phyloP scores from a whole-genome alignment of 1,140 invertebrate genomes.

The Mycetomoellerius zeteki region DNA sequence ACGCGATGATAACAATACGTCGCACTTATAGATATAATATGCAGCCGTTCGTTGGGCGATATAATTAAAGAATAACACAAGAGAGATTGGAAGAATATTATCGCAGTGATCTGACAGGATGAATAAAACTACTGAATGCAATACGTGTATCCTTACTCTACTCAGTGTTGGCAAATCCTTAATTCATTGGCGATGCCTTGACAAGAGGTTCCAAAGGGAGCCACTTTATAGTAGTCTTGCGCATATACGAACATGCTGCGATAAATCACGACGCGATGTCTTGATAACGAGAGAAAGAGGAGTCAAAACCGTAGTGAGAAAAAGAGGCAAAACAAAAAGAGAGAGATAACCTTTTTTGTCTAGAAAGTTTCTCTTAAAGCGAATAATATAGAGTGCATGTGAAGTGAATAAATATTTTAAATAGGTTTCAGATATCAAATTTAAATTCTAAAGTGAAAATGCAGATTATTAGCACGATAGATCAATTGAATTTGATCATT shows the following conservation, averaged over 20 bases:
- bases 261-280: constrained; percentile 40
- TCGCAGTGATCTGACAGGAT: not conserved
- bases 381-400: not conserved
- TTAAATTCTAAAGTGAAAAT: not conserved
- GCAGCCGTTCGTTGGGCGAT: not conserved
- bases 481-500: not conserved
- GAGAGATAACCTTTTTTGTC: not conserved
- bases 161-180: constrained; percentile 20
- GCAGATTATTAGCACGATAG: not conserved
- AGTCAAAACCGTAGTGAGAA: constrained; percentile 1
- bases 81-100: not conserved
- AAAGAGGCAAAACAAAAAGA: not conserved
- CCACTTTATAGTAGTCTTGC: constrained; percentile 10
- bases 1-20: not conserved
- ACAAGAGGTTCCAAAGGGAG: constrained; percentile 27
- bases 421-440: not conserved
- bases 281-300: constrained; percentile 48
- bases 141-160: not conserved
- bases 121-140: not conserved
- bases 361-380: not conserved
- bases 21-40: not conserved
- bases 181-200: constrained; percentile 32
- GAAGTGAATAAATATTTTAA: constrained; percentile 20
- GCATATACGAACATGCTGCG: not conserved
- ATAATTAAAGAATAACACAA: constrained; percentile 30